Evolutionary conservation across 1,140 invertebrate genomes (phyloP).

Genomic region (Melanaphis sacchari): DNA sequence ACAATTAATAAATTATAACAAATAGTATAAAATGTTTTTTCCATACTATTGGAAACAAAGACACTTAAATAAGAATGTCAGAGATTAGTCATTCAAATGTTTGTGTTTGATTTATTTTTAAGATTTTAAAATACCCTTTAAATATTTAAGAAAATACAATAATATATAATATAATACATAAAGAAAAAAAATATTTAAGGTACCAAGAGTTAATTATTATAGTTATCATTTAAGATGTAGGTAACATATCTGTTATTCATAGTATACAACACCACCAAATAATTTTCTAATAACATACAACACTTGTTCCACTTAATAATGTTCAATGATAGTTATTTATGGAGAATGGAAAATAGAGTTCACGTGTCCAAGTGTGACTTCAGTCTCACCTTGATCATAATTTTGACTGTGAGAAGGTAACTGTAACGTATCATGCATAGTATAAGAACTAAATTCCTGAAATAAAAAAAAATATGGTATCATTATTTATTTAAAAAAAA

Average conservation of each 20-base stretch:
- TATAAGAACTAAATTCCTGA: background rate
- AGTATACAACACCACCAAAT: background rate
- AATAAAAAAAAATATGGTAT: background rate
- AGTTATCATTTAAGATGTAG: background rate
- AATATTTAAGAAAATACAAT: no score
- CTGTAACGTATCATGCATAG: conserved; percentile 8
- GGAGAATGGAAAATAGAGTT: conserved; percentile 48
- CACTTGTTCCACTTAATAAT: background rate
- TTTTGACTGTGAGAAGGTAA: background rate
- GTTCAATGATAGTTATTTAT: background rate
- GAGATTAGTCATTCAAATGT: background rate
- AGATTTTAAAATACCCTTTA: background rate
- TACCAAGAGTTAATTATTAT: background rate
- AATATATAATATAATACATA: no score
- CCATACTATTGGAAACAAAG: no score
- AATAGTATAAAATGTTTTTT: background rate
- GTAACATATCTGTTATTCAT: background rate
- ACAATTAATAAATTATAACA: background rate
- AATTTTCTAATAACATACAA: background rate
- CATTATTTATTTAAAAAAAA: background rate
- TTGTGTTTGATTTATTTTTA: background rate
- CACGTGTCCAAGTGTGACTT: conserved; percentile 1
- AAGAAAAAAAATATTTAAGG: no score
- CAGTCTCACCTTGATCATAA: conserved; percentile 15
- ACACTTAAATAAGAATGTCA: background rate